A percentile compares a stretch with the other conserved stretches of the same genome.
Evolutionary conservation across 64 coral and sea anemone species (phyloP).

Genomic region (Porites lutea): DNA sequence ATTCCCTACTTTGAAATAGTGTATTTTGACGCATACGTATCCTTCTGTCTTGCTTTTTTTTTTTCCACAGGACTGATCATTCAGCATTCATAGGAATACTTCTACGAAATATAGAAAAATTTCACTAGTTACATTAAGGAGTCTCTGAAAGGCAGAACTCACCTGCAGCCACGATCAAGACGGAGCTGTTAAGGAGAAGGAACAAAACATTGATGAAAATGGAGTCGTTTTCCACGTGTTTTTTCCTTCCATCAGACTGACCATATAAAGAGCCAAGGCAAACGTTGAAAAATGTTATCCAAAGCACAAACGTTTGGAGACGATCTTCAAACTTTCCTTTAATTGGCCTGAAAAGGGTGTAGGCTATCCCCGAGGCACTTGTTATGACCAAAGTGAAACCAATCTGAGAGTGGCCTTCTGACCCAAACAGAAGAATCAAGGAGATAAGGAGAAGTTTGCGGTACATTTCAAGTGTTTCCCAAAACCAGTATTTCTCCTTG

Average conservation of each 20-base stretch:
- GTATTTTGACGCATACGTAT: too few relatives aligned
- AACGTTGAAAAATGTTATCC: not conserved
- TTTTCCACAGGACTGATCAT: too few relatives aligned
- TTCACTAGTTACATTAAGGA: too few relatives aligned
- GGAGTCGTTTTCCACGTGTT: too few relatives aligned
- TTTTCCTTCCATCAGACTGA: not conserved
- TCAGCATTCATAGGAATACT: too few relatives aligned
- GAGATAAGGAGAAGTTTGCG: not conserved
- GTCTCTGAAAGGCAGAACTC: not conserved
- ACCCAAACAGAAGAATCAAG: not conserved
- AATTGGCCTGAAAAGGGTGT: not conserved
- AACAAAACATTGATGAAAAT: not conserved
- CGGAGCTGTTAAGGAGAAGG: not conserved
- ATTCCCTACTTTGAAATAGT: too few relatives aligned
- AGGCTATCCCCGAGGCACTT: conserved; percentile 65
- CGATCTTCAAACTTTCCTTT: not conserved
- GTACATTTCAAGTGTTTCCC: not conserved
- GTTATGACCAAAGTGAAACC: conserved; percentile 51
- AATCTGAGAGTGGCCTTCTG: not conserved
- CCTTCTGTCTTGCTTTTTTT: too few relatives aligned
- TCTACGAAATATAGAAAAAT: too few relatives aligned
- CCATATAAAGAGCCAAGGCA: not conserved
- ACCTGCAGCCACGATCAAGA: not conserved
- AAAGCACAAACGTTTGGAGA: not conserved
- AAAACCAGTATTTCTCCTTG: not conserved